Conservation (phyloP, 2,113 vertebrate species). For the Psammodynastes pulverulentus region DNA sequence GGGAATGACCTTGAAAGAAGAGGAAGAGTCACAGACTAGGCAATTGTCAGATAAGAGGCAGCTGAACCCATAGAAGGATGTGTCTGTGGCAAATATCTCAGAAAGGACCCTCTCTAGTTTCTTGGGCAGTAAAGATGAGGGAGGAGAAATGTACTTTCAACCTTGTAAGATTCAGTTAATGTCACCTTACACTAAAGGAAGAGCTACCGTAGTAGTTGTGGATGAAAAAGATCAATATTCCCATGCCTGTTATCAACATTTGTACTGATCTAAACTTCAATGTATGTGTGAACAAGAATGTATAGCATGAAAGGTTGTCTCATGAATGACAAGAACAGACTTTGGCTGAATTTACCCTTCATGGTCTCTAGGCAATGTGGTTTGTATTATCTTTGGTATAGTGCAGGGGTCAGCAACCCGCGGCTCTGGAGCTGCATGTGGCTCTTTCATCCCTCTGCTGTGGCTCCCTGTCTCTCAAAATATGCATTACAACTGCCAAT, state of each 20-base stretch:
- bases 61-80: not conserved
- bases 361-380: not conserved
- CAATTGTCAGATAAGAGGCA: not conserved
- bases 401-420: no score
- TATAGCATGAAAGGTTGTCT: not conserved
- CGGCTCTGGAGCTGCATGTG: no score
- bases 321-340: not conserved
- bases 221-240: not conserved
- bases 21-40: not conserved
- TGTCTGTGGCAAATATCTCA: not conserved
- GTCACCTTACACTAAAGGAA: not conserved
- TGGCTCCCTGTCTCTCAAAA: no score
- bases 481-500: no score
- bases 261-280: not conserved
- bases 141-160: not conserved
- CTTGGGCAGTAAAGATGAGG: not conserved
- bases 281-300: not conserved
- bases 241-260: not conserved
- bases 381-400: no score
- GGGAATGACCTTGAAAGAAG: not conserved
- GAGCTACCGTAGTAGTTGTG: not conserved
- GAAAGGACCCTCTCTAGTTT: not conserved
- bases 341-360: not conserved
- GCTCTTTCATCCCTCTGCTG: no score
- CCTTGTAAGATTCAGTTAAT: not conserved